Conservation (phyloP, 2,113 vertebrate species). For the Sclerurus mexicanus region DNA sequence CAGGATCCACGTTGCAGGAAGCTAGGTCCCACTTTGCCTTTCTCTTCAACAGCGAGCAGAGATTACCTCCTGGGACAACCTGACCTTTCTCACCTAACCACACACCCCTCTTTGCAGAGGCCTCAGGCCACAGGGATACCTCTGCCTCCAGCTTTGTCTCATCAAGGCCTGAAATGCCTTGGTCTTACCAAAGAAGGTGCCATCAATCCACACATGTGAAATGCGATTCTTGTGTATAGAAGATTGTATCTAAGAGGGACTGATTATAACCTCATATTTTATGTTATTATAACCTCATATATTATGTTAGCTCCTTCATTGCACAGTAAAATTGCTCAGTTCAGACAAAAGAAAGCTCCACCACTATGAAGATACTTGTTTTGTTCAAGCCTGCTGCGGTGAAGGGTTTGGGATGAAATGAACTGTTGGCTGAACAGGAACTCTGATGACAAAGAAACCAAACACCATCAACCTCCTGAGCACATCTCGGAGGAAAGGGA, state of each 20-base stretch:
- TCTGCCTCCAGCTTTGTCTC: neutral
- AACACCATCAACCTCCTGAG: neutral
- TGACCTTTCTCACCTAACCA: neutral
- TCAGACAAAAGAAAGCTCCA: neutral
- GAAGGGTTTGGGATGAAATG: neutral
- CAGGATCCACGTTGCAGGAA: neutral
- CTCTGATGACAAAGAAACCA: neutral
- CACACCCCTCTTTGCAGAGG: neutral
- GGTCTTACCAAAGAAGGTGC: neutral
- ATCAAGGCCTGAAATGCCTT: neutral
- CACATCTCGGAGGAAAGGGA: neutral
- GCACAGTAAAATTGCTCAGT: neutral
- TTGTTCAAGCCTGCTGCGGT: neutral
- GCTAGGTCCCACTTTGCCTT: neutral
- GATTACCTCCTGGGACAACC: neutral
- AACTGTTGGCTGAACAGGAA: neutral
- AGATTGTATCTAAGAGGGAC: neutral
- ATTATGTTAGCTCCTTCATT: neutral
- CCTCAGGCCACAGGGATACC: neutral
- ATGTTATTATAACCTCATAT: neutral
- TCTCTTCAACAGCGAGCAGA: neutral
- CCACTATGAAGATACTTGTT: neutral
- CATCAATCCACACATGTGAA: rapidly evolving
- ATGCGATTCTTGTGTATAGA: neutral
- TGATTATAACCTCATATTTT: neutral